Evolutionary conservation across 92 coral and sea anemone genomes (phyloP), one percentile per base, ranked within the genome.

Genomic region (Paragorgia papillata): DNA sequence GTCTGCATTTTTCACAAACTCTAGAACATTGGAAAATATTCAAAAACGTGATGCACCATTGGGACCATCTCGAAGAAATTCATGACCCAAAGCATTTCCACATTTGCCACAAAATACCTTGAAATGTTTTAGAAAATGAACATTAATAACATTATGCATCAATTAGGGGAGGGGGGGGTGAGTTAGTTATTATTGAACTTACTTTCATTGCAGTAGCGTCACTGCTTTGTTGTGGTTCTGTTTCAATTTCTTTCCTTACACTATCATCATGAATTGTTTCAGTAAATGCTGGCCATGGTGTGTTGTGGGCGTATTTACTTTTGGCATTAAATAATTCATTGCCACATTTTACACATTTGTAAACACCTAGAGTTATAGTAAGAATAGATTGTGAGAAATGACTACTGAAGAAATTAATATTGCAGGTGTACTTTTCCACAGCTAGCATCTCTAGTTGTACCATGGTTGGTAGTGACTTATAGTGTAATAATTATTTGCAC

Each of bases 271-370:
- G 81, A 19, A 93, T 66, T 33, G 96, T 88, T 87, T 90, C 89
- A 3, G 75, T 85, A 56, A 93, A 93, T 27, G 97, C 97, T n/a
- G 97, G 97, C 97, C 97, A 93, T 0, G 97, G 94, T 32, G 96
- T 81, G 73, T 88, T 59, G 57, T 93, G 97, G 18, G 85, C 75
- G 61, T 81, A 93, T 76, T 93, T 93, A 21, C 93, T 79, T 60
- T 89, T 86, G n/a, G 83, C 96, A 82, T 88, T 89, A 71, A 93
- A 93, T 62, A 93, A 80, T 25, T 84, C 83, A 62, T 93, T 84
- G 3, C 90, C 94, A 84, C 97, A 93, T 31, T 83, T 87, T 14
- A 90, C 81, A 73, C 97, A 93, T 50, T 86, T 87, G 79, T 93
- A 93, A 40, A 93, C 85, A 40, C 97, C 97, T 93, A 55, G 57